phyloP scores from a whole-genome alignment of 1,140 invertebrate genomes.

The Drosophila malerkotliana region DNA sequence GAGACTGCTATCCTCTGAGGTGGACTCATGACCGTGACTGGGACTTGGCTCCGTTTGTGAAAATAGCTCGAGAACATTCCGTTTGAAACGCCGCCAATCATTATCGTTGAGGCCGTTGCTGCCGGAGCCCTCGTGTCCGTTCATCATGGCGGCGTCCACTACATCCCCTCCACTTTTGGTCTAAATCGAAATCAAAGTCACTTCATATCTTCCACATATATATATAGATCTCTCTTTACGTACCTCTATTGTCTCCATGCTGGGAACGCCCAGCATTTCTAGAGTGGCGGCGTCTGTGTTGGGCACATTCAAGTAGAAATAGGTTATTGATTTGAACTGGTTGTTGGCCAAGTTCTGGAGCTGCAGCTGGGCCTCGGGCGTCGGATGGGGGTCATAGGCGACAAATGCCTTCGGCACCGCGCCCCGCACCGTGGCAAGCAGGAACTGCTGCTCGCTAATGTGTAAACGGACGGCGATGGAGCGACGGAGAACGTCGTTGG shows the following conservation, averaged over 20 bases:
- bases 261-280: conserved; percentile 86
- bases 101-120: conserved; percentile 37
- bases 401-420: conserved; percentile 67
- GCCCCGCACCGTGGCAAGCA: conserved; percentile 81
- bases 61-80: conserved; percentile 54
- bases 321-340: conserved; percentile 85
- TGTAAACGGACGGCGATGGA: conserved; percentile 84
- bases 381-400: conserved; percentile 63
- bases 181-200: neutral
- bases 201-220: neutral
- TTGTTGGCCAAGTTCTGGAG: conserved; percentile 65
- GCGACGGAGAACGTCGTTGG: conserved; percentile 87
- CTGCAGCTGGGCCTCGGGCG: conserved; percentile 60
- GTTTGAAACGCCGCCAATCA: conserved; percentile 65
- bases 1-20: conserved; percentile 91
- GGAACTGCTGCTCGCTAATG: conserved; percentile 67
- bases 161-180: conserved; percentile 61
- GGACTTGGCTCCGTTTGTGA: conserved; percentile 51
- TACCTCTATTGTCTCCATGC: conserved; percentile 74
- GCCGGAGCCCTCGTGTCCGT: conserved; percentile 31
- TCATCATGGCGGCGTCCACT: conserved; percentile 80
- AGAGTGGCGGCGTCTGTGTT: conserved; percentile 86
- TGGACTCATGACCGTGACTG: conserved; percentile 86
- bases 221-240: neutral
- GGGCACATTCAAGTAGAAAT: conserved; percentile 87